phyloP scores from a whole-genome alignment of 2,888 invertebrate species.

The Andricus curvator region DNA sequence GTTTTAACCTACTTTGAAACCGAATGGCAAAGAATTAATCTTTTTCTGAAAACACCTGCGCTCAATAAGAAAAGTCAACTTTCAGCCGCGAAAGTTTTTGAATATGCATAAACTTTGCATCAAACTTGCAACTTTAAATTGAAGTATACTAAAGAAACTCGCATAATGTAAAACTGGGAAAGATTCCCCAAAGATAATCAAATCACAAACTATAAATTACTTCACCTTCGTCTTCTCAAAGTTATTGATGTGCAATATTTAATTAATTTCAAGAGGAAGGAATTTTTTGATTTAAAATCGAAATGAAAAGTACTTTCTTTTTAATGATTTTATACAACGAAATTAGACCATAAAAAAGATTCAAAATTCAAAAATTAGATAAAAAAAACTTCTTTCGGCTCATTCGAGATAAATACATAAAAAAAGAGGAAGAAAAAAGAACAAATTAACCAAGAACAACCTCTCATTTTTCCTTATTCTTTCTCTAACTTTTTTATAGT shows the following conservation, averaged over 20 bases:
- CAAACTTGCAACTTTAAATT: constrained; percentile 56
- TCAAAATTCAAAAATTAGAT: too few relatives aligned
- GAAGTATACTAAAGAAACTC: constrained; percentile 52
- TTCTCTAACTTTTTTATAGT: too few relatives aligned
- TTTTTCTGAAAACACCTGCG: constrained; percentile 19
- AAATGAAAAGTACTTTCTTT: too few relatives aligned
- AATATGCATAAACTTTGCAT: constrained; percentile 58
- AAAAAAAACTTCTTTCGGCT: too few relatives aligned
- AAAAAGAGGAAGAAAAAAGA: too few relatives aligned
- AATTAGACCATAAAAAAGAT: too few relatives aligned
- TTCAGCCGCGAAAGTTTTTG: constrained; percentile 55
- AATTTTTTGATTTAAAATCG: too few relatives aligned
- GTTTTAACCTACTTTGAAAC: neutral
- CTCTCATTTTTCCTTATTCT: too few relatives aligned
- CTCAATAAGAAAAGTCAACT: constrained; percentile 49
- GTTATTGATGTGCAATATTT: neutral
- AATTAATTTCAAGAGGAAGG: neutral
- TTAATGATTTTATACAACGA: too few relatives aligned
- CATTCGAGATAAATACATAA: too few relatives aligned
- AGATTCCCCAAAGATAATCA: neutral
- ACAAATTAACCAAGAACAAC: too few relatives aligned
- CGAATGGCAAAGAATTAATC: neutral
- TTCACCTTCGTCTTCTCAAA: neutral
- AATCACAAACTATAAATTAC: constrained; percentile 13
- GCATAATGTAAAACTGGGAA: constrained; percentile 46